Conservation (phyloP, 2,797 vertebrate genomes). For the Antennarius maculatus region DNA sequence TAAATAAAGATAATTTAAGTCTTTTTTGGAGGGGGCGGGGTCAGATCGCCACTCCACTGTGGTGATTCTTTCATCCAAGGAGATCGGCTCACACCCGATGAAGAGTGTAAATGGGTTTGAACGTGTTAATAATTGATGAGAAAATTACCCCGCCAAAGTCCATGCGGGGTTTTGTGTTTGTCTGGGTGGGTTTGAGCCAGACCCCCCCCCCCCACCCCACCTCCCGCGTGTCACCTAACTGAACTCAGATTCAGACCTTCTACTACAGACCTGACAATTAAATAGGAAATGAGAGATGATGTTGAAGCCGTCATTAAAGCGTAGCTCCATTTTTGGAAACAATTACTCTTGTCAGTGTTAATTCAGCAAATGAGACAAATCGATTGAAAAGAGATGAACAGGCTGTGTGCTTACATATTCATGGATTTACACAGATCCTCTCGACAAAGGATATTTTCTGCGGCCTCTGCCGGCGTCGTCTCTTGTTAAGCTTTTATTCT, state of each 20-base stretch:
- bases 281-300: conserved; percentile 15
- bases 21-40: background rate
- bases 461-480: conserved; percentile 12
- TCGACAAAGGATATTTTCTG: conserved; percentile 1
- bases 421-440: conserved; percentile 2
- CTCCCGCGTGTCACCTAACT: conserved; percentile 31
- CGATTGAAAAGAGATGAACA: background rate
- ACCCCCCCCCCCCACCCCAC: conserved; percentile 6
- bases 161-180: conserved; percentile 67
- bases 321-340: background rate
- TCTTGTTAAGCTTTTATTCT: conserved; percentile 10
- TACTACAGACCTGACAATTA: background rate
- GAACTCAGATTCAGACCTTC: conserved; percentile 32
- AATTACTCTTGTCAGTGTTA: conserved; percentile 1
- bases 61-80: conserved; percentile 39
- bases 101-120: conserved; percentile 63
- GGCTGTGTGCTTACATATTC: background rate
- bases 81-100: conserved; percentile 48
- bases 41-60: conserved; percentile 46
- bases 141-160: conserved; percentile 62
- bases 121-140: conserved; percentile 73
- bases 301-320: conserved; percentile 3
- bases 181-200: conserved; percentile 46
- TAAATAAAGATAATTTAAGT: background rate
- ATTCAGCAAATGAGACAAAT: conserved; percentile 12